Conservation (phyloP, 2,113 vertebrate genomes). For the Bolborhynchus lineola region DNA sequence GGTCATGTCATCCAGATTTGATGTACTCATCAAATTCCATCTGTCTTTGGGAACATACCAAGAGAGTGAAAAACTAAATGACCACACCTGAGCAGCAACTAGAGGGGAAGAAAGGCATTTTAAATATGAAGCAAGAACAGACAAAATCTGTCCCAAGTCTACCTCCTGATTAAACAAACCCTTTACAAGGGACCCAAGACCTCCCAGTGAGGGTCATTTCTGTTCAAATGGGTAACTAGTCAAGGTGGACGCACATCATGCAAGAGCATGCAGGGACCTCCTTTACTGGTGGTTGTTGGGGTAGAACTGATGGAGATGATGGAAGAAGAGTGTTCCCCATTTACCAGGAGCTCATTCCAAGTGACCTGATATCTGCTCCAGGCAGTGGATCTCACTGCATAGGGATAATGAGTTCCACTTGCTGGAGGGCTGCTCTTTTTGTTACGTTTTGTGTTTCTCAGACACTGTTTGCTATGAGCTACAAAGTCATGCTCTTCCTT, state of each 20-base stretch:
- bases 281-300: background rate
- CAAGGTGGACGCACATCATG: accelerated
- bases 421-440: background rate
- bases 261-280: background rate
- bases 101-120: background rate
- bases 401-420: background rate
- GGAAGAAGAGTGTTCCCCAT: background rate
- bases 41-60: background rate
- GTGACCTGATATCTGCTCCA: background rate
- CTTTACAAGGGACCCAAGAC: background rate
- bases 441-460: background rate
- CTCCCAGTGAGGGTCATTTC: background rate
- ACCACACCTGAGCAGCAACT: background rate
- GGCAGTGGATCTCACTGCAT: background rate
- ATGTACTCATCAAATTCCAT: background rate
- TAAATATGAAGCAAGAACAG: background rate
- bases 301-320: background rate
- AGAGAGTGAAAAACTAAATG: background rate
- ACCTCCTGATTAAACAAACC: background rate
- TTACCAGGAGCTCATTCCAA: background rate
- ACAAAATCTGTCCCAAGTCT: background rate
- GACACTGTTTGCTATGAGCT: background rate
- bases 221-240: background rate
- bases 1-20: background rate
- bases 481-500: background rate